Percentiles rank a stretch among this genome's conserved stretches.
These are phyloP conservation scores for Caenorhabditis japonica DNA, from an alignment of 2,888 invertebrate genomes.

Conservation along the genomic window DNA sequence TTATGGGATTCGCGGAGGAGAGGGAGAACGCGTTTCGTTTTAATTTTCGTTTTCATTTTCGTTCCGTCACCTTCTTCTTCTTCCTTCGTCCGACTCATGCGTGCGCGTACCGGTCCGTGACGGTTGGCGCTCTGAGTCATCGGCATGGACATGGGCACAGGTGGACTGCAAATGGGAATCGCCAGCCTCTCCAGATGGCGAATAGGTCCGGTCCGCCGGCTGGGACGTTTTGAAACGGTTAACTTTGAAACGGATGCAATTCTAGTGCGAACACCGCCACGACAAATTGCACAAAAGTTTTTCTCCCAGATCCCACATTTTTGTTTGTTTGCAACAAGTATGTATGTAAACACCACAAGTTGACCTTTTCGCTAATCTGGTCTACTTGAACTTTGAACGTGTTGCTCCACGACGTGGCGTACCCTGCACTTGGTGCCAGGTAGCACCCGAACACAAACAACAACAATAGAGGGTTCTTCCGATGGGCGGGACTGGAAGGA, in stretches of 20 bases:
- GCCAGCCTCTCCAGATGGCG: not conserved
- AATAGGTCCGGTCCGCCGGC: too few species aligned
- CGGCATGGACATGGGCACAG: conserved; percentile 13
- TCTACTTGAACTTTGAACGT: conserved; percentile 24
- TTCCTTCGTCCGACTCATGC: conserved; percentile 9
- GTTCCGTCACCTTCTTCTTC: conserved; percentile 11
- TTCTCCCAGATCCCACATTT: not conserved
- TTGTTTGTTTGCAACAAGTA: not conserved
- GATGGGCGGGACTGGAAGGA: too few species aligned
- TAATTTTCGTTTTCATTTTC: conserved; percentile 43
- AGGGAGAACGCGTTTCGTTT: conserved; percentile 20
- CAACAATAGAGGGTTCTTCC: too few species aligned
- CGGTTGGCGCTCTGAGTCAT: too few species aligned
- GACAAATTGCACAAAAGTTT: too few species aligned
- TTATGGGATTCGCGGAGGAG: conserved; percentile 12
- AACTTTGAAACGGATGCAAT: conserved; percentile 17
- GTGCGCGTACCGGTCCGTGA: too few species aligned
- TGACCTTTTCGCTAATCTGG: conserved; percentile 8
- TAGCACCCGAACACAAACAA: too few species aligned
- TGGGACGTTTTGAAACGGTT: not conserved
- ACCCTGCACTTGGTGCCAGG: too few species aligned
- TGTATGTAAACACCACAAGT: conserved; percentile 1
- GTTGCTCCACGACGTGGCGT: too few species aligned
- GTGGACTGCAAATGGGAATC: conserved; percentile 36
- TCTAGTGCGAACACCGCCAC: conserved; percentile 13